Conservation (phyloP, 2,113 vertebrate genomes). For the Drymodes brunneopygia region DNA sequence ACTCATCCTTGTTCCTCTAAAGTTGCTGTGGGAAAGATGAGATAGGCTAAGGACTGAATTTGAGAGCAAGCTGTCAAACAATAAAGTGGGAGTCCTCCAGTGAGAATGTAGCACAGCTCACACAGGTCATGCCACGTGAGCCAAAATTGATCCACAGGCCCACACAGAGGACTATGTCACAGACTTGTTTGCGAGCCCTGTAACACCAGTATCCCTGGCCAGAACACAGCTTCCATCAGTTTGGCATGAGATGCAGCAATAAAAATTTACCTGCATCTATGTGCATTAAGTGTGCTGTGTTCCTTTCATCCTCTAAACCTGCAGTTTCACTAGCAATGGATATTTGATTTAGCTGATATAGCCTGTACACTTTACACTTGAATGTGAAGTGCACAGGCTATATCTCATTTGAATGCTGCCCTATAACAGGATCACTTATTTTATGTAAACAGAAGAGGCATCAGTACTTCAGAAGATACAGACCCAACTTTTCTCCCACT, state of each 20-base stretch:
- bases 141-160: not conserved
- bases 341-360: not conserved
- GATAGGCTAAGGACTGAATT: not conserved
- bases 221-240: not conserved
- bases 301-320: not conserved
- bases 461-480: not conserved
- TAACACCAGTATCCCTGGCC: not conserved
- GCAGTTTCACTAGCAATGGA: not conserved
- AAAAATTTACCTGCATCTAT: not conserved
- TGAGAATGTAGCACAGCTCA: not conserved
- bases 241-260: not conserved
- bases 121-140: rapidly evolving
- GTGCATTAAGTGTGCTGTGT: not conserved
- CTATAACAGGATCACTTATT: not conserved
- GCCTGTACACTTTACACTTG: not conserved
- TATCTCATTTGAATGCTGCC: not conserved
- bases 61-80: not conserved
- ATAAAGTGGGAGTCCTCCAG: not conserved
- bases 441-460: not conserved
- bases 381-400: not conserved
- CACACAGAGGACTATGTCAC: rapidly evolving
- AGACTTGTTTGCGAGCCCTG: not conserved
- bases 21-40: not conserved
- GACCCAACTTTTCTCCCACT: not conserved
- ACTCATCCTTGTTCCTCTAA: not conserved